Conservation (phyloP, 2,888 invertebrate species). For the Crematogaster levior region DNA sequence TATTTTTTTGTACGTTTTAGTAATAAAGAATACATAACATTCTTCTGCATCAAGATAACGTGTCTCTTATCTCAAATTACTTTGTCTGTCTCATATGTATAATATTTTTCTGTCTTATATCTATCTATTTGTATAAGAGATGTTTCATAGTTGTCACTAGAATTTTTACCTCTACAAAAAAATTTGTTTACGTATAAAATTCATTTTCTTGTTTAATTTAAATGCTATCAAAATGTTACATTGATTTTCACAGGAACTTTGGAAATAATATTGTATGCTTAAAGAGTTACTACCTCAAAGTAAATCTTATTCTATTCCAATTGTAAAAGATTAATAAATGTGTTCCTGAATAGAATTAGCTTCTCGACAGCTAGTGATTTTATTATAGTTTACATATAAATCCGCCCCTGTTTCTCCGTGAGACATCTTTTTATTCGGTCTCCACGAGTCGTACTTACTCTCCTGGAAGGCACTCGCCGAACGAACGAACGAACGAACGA, state of each 20-base stretch:
- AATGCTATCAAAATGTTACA: neutral
- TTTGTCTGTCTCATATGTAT: neutral
- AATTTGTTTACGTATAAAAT: neutral
- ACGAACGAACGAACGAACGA: conserved; percentile 52
- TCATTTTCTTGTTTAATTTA: neutral
- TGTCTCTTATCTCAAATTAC: neutral
- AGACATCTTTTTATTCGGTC: conserved; percentile 53
- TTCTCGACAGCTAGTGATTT: neutral
- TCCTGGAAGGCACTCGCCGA: conserved; percentile 53
- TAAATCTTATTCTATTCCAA: neutral
- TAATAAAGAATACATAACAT: neutral
- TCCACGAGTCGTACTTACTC: conserved; percentile 59
- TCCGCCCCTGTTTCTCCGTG: conserved; percentile 41
- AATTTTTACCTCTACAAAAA: neutral
- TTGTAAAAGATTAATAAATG: neutral
- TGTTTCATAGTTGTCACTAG: neutral
- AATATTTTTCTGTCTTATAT: neutral
- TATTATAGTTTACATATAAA: neutral
- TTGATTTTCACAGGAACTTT: neutral
- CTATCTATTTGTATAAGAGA: neutral
- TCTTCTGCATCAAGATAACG: neutral
- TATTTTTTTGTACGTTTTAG: neutral
- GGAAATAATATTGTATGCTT: neutral
- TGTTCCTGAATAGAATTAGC: neutral
- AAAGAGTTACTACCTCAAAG: neutral